Evolutionary conservation across 2,797 vertebrate species (phyloP).

Genomic region (Knipowitschia caucasica): DNA sequence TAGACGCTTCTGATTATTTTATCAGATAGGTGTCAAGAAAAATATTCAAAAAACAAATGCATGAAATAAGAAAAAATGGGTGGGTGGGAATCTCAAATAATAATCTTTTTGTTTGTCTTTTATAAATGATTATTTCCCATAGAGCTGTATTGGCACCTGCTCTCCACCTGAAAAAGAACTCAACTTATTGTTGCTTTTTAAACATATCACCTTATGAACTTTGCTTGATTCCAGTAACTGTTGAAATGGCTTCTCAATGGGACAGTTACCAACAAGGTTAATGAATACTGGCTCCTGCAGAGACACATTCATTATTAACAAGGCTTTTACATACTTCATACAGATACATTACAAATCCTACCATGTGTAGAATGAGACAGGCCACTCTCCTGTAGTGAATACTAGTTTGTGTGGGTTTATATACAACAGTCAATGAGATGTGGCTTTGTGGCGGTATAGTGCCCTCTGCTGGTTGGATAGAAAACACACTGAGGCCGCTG

Average conservation of each 20-base stretch:
- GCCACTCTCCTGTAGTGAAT: slow-evolving; percentile 80
- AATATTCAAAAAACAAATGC: too few relatives aligned
- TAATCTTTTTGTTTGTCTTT: too few relatives aligned
- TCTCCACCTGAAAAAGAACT: too few relatives aligned
- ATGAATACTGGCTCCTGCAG: slow-evolving; percentile 85
- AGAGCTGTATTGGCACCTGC: too few relatives aligned
- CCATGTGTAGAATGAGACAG: slow-evolving; percentile 89
- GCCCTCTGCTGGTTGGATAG: slow-evolving; percentile 75
- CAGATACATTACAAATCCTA: slow-evolving; percentile 52
- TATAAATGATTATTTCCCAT: too few relatives aligned
- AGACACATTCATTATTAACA: not conserved
- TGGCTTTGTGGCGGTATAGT: slow-evolving; percentile 69
- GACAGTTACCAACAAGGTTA: slow-evolving; percentile 90
- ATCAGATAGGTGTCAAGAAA: too few relatives aligned
- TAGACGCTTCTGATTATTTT: too few relatives aligned
- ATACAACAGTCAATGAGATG: slow-evolving; percentile 71
- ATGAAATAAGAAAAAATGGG: too few relatives aligned
- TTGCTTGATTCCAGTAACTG: slow-evolving; percentile 74
- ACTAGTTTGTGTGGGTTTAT: slow-evolving; percentile 78
- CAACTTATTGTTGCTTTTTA: too few relatives aligned
- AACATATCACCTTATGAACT: slow-evolving; percentile 41
- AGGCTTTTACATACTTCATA: not conserved
- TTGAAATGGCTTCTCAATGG: slow-evolving; percentile 69
- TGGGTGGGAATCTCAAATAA: too few relatives aligned
- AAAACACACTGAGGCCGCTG: slow-evolving; percentile 83